phyloP scores from a whole-genome alignment of 2,797 vertebrate species.

The Alca torda region DNA sequence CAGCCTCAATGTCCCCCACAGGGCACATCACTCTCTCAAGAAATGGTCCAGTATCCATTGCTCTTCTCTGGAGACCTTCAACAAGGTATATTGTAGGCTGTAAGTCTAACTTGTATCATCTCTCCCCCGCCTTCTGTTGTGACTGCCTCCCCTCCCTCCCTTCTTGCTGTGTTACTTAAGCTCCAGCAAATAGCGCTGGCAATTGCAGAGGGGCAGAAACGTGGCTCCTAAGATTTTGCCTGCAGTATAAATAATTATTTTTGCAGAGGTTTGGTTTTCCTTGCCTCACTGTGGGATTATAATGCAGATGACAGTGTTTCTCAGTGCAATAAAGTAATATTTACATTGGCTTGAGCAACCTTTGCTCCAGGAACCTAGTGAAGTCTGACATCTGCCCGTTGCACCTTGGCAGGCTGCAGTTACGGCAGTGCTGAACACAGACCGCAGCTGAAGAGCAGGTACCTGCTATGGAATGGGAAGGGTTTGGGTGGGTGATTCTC shows the following conservation, averaged over 20 bases:
- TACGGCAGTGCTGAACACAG: background rate
- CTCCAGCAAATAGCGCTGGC: background rate
- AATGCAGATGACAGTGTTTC: background rate
- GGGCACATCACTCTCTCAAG: background rate
- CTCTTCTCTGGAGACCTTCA: background rate
- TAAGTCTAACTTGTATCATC: background rate
- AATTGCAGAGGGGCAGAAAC: background rate
- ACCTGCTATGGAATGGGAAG: accelerated
- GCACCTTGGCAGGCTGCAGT: background rate
- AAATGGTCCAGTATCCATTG: background rate
- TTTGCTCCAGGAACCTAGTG: background rate
- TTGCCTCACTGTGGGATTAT: background rate
- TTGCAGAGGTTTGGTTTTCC: background rate
- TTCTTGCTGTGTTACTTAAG: background rate
- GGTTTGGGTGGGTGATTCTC: background rate
- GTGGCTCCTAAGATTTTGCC: background rate
- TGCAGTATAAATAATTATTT: background rate
- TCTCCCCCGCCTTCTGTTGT: background rate
- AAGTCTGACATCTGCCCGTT: background rate
- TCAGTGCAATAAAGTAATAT: background rate
- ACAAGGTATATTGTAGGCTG: accelerated
- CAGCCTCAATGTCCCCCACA: background rate
- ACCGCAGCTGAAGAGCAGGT: background rate
- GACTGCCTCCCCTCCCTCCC: background rate
- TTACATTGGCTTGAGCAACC: background rate